Conservation (phyloP, 2,113 vertebrate species). For the Scytalopus superciliaris region DNA sequence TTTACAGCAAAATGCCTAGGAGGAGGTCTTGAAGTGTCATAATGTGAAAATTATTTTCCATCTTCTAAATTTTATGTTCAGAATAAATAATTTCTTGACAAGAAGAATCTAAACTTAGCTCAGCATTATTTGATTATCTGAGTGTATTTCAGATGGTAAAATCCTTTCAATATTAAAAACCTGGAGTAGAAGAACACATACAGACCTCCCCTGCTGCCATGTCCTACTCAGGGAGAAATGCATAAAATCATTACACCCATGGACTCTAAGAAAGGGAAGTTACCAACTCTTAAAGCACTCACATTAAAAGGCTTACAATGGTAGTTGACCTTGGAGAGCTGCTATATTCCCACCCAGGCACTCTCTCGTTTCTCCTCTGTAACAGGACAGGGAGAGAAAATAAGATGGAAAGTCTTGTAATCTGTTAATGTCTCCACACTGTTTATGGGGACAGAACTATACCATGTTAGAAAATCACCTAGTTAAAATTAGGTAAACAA, state of each 20-base stretch:
- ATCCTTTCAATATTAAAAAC: neutral
- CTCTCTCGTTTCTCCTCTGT: neutral
- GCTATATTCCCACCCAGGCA: accelerated
- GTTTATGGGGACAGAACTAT: neutral
- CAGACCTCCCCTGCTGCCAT: neutral
- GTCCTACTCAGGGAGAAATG: neutral
- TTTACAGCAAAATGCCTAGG: neutral
- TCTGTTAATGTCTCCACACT: neutral
- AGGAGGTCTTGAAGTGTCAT: neutral
- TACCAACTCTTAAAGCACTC: neutral
- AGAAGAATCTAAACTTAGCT: neutral
- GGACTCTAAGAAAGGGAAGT: neutral
- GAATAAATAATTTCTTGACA: neutral
- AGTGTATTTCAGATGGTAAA: neutral
- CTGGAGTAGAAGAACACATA: neutral
- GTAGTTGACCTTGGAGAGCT: neutral
- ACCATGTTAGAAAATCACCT: neutral
- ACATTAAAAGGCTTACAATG: neutral
- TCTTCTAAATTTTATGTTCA: neutral
- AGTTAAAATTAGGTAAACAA: neutral
- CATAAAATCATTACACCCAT: accelerated
- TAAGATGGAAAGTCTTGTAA: neutral
- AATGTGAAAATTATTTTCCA: neutral
- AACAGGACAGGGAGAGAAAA: neutral
- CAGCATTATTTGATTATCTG: neutral